A percentile compares a stretch with the other conserved stretches of the same genome.
These are phyloP conservation scores for Dynastes grantii DNA, from an alignment of 2,888 invertebrate genomes.

Conservation along the genomic window DNA sequence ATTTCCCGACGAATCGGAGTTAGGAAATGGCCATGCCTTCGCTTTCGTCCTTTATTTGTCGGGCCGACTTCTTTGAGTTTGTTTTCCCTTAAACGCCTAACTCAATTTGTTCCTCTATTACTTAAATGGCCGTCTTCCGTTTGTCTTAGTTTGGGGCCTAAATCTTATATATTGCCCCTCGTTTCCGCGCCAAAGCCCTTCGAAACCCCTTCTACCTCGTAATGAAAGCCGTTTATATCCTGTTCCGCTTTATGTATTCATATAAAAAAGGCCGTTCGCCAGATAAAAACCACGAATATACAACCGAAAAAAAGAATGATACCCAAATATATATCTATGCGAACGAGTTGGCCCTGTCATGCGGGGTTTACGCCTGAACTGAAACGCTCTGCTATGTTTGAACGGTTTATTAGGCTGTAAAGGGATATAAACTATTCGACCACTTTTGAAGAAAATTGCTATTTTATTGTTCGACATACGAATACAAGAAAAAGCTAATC, in stretches of 20 bases:
- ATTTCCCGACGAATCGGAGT: constrained; percentile 24
- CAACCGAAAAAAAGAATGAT: constrained; percentile 21
- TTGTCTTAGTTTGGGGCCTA: constrained; percentile 46
- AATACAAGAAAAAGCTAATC: too few species aligned
- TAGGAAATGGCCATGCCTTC: neutral
- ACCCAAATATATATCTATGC: constrained; percentile 17
- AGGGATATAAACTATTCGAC: too few species aligned
- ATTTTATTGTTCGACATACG: too few species aligned
- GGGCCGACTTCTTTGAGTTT: constrained; percentile 30
- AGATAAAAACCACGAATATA: constrained; percentile 37
- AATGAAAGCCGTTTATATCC: constrained; percentile 46
- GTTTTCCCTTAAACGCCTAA: constrained; percentile 46
- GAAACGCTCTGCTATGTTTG: neutral
- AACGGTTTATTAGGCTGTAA: too few species aligned
- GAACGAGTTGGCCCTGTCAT: neutral
- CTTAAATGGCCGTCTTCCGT: constrained; percentile 45
- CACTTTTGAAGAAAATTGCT: too few species aligned
- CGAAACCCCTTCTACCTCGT: constrained; percentile 23
- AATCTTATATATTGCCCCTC: constrained; percentile 48
- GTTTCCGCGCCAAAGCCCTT: constrained; percentile 22
- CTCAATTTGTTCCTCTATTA: constrained; percentile 47
- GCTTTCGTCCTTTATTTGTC: constrained; percentile 28
- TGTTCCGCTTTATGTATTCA: constrained; percentile 46
- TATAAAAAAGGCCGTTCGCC: constrained; percentile 35
- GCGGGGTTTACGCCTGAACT: neutral